Percentiles rank a stretch among this genome's conserved stretches.
Conservation (phyloP, 2,113 vertebrate species). For the Periophthalmus modestus region DNA sequence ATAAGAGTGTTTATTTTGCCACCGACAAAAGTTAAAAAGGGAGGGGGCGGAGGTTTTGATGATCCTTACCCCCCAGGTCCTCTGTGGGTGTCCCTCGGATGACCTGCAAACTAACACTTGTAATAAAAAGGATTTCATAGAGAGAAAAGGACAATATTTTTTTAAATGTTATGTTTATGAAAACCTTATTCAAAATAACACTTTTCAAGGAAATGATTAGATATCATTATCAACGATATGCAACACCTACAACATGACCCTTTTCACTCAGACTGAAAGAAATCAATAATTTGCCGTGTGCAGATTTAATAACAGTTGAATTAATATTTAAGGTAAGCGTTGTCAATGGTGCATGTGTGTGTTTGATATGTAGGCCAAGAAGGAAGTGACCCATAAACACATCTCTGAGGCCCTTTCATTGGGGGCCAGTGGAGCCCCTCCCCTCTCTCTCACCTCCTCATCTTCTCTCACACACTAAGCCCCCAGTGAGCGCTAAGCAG, state of each 20-base stretch:
- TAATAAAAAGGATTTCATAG: constrained; percentile 61
- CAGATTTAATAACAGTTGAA: constrained; percentile 55
- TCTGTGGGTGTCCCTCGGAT: constrained; percentile 63
- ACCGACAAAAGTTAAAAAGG: constrained; percentile 66
- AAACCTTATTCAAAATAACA: background rate
- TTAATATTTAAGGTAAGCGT: constrained; percentile 27
- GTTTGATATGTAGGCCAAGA: constrained; percentile 85
- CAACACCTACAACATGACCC: background rate
- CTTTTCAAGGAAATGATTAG: background rate
- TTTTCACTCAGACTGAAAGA: background rate
- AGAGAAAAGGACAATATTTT: background rate
- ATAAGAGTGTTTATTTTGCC: constrained; percentile 73
- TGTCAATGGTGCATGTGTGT: constrained; percentile 28
- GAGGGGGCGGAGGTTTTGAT: constrained; percentile 71
- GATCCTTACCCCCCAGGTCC: constrained; percentile 69
- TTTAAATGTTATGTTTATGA: background rate
- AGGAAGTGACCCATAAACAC: constrained; percentile 99
- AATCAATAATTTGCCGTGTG: background rate
- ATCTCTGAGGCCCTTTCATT: constrained; percentile 87
- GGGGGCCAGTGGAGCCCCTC: constrained; percentile 86
- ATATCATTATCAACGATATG: background rate
- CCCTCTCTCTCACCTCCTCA: constrained; percentile 61
- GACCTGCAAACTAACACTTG: constrained; percentile 64
- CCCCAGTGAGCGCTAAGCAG: constrained; percentile 93
- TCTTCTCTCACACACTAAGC: constrained; percentile 69